Conservation (phyloP, 1,140 invertebrate species). For the Dendroctonus ponderosae region DNA sequence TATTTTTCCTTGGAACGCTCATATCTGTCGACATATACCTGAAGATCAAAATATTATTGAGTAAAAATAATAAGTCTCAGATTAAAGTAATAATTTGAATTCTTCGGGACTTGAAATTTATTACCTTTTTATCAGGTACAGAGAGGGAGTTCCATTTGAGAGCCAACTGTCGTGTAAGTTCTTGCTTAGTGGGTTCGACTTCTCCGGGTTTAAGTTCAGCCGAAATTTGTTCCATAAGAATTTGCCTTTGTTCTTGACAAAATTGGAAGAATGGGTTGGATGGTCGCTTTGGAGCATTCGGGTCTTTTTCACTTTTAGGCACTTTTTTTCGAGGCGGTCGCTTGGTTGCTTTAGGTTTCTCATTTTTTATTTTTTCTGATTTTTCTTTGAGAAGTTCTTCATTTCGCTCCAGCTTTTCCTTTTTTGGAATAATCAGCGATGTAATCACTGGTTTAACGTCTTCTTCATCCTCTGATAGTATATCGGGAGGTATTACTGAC, state of each 20-base stretch:
- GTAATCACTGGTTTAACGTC: conserved; percentile 37
- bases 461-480: conserved; percentile 40
- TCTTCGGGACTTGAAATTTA: neutral
- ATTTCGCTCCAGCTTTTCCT: conserved; percentile 49
- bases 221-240: conserved; percentile 66
- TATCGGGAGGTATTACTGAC: conserved; percentile 45
- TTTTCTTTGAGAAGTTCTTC: conserved; percentile 48
- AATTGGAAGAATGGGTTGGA: conserved; percentile 81
- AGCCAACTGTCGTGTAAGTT: conserved; percentile 70
- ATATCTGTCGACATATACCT: conserved; percentile 78
- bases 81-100: neutral
- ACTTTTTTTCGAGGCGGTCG: conserved; percentile 55
- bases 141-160: conserved; percentile 70
- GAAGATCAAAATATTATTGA: conserved; percentile 42
- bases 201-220: conserved; percentile 59
- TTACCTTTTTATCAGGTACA: conserved; percentile 68
- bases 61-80: neutral
- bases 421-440: conserved; percentile 44
- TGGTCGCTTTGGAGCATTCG: conserved; percentile 74
- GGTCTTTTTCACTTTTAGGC: conserved; percentile 63
- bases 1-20: conserved; percentile 77
- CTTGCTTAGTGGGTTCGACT: conserved; percentile 70
- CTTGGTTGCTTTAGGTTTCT: conserved; percentile 45
- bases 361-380: conserved; percentile 36
- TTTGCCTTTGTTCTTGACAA: conserved; percentile 71